phyloP scores from a whole-genome alignment of 2,888 invertebrate species.

The Camptogramma bilineatum region DNA sequence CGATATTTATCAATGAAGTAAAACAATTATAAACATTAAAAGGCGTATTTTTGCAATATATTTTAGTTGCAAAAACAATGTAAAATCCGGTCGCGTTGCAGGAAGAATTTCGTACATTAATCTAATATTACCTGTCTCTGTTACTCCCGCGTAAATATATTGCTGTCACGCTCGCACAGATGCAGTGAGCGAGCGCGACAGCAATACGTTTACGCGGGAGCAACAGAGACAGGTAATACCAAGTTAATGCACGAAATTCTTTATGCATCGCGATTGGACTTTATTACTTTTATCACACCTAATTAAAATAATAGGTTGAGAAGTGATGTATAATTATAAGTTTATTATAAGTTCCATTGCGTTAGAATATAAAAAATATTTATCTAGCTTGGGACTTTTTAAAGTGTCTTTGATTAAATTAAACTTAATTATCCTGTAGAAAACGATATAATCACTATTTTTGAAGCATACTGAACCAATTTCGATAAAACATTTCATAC shows the following conservation, averaged over 20 bases:
- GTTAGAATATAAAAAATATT: slow-evolving; percentile 23
- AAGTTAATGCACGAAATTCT: no score
- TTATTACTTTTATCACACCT: slow-evolving; percentile 1
- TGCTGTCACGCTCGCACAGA: no score
- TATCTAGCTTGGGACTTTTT: slow-evolving; percentile 16
- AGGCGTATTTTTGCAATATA: not conserved
- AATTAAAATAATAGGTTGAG: slow-evolving; percentile 28
- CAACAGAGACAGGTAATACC: no score
- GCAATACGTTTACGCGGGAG: no score
- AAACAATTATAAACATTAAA: not conserved
- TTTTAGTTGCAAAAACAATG: slow-evolving; percentile 1
- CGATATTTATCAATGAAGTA: no score
- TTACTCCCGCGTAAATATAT: no score
- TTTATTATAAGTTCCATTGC: slow-evolving; percentile 12
- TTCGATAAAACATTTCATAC: slow-evolving; percentile 9
- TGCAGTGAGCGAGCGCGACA: no score
- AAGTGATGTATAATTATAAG: slow-evolving; percentile 37
- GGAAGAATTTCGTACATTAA: no score
- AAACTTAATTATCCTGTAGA: slow-evolving; percentile 9
- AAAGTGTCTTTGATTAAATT: slow-evolving; percentile 1
- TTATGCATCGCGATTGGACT: no score
- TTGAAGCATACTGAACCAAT: slow-evolving; percentile 37
- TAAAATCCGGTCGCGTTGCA: no score
- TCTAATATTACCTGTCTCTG: no score
- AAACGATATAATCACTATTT: slow-evolving; percentile 39